Evolutionary conservation across 2,113 vertebrate species (phyloP).

Genomic region (Sphyrna mokarran): DNA sequence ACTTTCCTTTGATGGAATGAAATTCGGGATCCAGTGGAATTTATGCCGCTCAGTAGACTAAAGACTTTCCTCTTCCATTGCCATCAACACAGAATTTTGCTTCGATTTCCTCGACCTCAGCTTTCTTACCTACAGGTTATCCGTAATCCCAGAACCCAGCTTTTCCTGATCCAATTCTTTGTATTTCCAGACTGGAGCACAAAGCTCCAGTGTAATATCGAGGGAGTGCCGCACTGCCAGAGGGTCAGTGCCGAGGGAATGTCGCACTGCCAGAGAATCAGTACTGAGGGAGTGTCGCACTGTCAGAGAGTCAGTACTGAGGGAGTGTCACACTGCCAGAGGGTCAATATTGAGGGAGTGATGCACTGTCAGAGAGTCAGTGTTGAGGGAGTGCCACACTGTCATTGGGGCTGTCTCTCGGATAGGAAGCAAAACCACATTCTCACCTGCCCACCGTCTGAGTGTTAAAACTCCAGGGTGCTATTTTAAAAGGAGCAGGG

Average conservation of each 20-base stretch:
- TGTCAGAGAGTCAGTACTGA: too few relatives aligned
- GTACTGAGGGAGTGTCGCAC: too few relatives aligned
- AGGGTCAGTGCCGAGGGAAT: too few relatives aligned
- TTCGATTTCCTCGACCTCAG: background rate
- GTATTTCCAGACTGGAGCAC: background rate
- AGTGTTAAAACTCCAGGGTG: background rate
- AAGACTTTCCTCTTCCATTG: background rate
- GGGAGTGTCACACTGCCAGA: too few relatives aligned
- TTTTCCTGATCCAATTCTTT: background rate
- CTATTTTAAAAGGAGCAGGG: background rate
- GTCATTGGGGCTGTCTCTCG: too few relatives aligned
- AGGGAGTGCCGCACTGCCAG: background rate
- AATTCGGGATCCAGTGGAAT: background rate
- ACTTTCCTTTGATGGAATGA: background rate
- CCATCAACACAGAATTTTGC: background rate
- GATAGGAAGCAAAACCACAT: too few relatives aligned
- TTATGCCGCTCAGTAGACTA: background rate
- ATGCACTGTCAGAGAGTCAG: too few relatives aligned
- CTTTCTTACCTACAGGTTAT: background rate
- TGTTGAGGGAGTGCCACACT: too few relatives aligned
- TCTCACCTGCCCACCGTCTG: background rate
- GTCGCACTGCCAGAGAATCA: too few relatives aligned
- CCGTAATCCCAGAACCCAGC: background rate
- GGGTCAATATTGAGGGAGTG: too few relatives aligned
- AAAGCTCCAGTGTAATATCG: background rate